Base-by-base conservation (phyloP, 1,140 invertebrate species). In the Lysiphlebus fabarum region DNA sequence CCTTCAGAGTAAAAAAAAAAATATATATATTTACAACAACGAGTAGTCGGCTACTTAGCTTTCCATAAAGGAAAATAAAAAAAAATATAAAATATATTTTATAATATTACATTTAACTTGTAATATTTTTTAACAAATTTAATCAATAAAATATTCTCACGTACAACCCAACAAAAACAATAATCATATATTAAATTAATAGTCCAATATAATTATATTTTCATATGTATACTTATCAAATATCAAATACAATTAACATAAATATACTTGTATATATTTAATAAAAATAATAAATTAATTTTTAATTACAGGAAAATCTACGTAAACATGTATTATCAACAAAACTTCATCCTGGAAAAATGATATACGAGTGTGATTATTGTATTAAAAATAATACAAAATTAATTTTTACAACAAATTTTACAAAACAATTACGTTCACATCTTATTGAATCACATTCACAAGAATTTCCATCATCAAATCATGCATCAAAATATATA, bases 281-380 rank as follows among this genome's bases (percentile, higher is more conserved):
- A 50, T 50, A 36, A 36, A 50, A 47, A 56, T 44, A 40, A 42
- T 7, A 6, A 44, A n/a, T 58, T 17, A n/a, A 33, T 47, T 7
- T 48, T 2, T 9, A 62, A 48, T 69, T 78, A 12, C 79, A 92
- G 86, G 92, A 93, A 73, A 94, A 94, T 73, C 81, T 95, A 6
- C 83, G 92, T 3, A 94, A 93, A 68, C 92, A 95, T 75, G 85
- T 92, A 5, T 71, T 92, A 0, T 86, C 86, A n/a, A 91, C 89
- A 3, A 86, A 82, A 53, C 85, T 88, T 47, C 92, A 95, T 74
- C 82, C 83, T 1, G 90, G 89, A 5, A 83, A 88, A 67, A 85
- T 75, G 58, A 83, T 94, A 8, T 95, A 94, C 75, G 84, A 87
- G 34, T 95, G 92, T 69, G 77, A 81, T 33, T 76, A 81, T 48